phyloP scores from a whole-genome alignment of 2,888 invertebrate genomes.

The Lasioglossum calceatum region DNA sequence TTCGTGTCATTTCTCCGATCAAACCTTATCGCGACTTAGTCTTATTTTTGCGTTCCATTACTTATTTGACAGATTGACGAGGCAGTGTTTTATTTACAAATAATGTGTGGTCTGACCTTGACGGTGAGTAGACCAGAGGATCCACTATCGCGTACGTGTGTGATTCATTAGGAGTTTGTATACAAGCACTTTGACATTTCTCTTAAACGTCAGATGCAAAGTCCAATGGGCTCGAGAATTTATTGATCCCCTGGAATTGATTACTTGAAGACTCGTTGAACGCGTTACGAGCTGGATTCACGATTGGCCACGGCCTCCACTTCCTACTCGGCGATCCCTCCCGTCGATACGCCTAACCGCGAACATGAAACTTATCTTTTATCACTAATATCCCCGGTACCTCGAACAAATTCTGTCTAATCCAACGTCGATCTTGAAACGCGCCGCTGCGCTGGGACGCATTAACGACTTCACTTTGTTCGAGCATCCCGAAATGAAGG shows the following conservation, averaged over 20 bases:
- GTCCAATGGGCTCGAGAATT: not conserved
- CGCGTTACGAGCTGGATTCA: conserved; percentile 22
- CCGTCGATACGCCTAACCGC: not conserved
- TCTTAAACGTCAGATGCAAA: not conserved
- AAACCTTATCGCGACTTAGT: not conserved
- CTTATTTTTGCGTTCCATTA: not conserved
- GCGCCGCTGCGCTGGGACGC: not conserved
- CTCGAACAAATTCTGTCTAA: not conserved
- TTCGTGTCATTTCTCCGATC: not conserved
- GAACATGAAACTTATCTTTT: not conserved
- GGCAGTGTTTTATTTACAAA: not conserved
- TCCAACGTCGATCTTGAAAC: not conserved
- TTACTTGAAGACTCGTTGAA: conserved; percentile 21
- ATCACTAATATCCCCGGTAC: conserved; percentile 1
- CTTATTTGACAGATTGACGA: not conserved
- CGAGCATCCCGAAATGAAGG: not conserved
- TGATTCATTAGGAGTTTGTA: not conserved
- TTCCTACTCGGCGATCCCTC: conserved; percentile 27
- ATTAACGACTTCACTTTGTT: not conserved
- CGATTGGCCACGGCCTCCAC: conserved; percentile 37
- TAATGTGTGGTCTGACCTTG: not conserved
- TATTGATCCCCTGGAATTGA: conserved; percentile 21
- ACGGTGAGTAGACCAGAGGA: not conserved
- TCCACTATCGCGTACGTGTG: no score
- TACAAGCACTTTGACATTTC: not conserved